Evolutionary conservation across 2,797 vertebrate genomes (phyloP), one percentile per base, ranked within the genome.

Genomic region (Menidia menidia): DNA sequence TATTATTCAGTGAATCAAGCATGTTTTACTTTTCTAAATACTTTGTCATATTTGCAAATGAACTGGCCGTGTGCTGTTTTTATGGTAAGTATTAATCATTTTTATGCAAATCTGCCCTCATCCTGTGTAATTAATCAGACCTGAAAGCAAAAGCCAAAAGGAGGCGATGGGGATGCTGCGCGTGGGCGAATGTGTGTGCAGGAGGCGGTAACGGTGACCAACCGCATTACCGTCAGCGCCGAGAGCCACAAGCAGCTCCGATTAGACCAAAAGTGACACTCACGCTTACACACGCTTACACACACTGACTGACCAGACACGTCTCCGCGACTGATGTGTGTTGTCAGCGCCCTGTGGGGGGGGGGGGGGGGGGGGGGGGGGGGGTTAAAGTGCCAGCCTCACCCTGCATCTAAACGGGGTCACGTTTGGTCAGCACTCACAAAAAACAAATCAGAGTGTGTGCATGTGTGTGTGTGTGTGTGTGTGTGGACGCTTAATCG

Each of bases 301-400:
- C 3, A 53, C 50, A 15, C 43, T 68, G 45, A 59, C 66, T 64
- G 57, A 81, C 58, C 41, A 14, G 72, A 77, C 0, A 13, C 62
- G 32, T 43, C 56, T 70, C 32, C 56, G 35, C 72, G 71, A 80
- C 77, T 78, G 73, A 83, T 77, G 71, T 59, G 15, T 65, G 19
- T 35, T 61, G 76, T 75, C 77, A 54, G 61, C 44, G 0, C 0
- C n/a, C 67, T 39, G 62, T 69, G 74, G 77, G 79, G 88, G 85
- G 89, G 77, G 85, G 47, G 64, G 74, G 80, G 77, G 89, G 81
- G n/a, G n/a, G 88, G 85, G 89, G 77, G 85, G 47, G 64, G 74
- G 80, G 77, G 89, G 81, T 88, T 56, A 77, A 32, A 12, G 7
- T 64, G 82, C 71, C 77, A 70, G 42, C 74, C 54, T 58, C 68